Evolutionary conservation across 2,113 vertebrate species (phyloP).

Genomic region (Etia nguti): DNA sequence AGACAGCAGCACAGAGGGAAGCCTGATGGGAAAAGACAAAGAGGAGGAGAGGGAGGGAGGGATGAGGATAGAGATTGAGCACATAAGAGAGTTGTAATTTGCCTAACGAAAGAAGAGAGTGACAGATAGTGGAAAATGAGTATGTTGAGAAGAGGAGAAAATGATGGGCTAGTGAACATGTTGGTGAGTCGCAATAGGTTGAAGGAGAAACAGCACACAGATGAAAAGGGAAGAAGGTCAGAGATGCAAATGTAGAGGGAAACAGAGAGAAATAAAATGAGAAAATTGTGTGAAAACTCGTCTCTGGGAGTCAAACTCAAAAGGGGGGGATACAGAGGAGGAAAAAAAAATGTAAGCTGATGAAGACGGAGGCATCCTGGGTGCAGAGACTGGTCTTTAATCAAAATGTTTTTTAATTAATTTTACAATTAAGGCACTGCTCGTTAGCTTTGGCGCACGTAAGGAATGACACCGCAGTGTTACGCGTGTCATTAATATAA

Average conservation of each 20-base stretch:
- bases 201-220: slow-evolving; percentile 15
- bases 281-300: neutral
- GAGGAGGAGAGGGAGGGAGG: slow-evolving; percentile 18
- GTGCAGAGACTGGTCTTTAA: slow-evolving; percentile 67
- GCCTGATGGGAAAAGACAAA: slow-evolving; percentile 61
- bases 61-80: slow-evolving; percentile 7
- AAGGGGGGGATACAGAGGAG: neutral
- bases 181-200: neutral
- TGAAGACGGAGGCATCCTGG: slow-evolving; percentile 53
- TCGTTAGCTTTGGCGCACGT: slow-evolving; percentile 70
- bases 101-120: slow-evolving; percentile 46
- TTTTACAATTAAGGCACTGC: slow-evolving; percentile 72
- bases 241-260: slow-evolving; percentile 5
- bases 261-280: neutral
- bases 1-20: slow-evolving; percentile 46
- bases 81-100: slow-evolving; percentile 63
- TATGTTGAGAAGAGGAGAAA: slow-evolving; percentile 27
- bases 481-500: slow-evolving; percentile 70
- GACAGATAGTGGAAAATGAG: slow-evolving; percentile 44
- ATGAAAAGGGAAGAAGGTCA: slow-evolving; percentile 14
- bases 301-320: neutral
- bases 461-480: slow-evolving; percentile 67
- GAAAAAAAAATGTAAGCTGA: slow-evolving; percentile 17
- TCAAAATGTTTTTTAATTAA: slow-evolving; percentile 77
- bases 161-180: neutral